These are phyloP conservation scores for Halichoerus grypus DNA, from an alignment of 2,113 vertebrate genomes.

Conservation along the genomic window DNA sequence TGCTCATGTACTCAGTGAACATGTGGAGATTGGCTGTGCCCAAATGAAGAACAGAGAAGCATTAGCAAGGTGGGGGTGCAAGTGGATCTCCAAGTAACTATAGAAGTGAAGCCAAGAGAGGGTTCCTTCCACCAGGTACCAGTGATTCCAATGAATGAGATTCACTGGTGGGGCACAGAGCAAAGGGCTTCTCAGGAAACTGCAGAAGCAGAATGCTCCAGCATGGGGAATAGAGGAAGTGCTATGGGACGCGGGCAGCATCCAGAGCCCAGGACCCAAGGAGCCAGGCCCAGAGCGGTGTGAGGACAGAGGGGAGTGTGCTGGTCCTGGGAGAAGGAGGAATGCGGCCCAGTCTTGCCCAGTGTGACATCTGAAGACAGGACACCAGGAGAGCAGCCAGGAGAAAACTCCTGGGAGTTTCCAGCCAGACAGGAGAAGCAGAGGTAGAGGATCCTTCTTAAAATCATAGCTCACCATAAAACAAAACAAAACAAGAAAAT, in stretches of 20 bases:
- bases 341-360: neutral
- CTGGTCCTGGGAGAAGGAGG: neutral
- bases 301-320: neutral
- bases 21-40: neutral
- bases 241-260: neutral
- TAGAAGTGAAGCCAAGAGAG: neutral
- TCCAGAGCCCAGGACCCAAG: neutral
- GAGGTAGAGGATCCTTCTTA: neutral
- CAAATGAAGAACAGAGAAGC: neutral
- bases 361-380: neutral
- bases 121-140: neutral
- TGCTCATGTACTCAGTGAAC: neutral
- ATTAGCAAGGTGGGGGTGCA: neutral
- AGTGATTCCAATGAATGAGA: neutral
- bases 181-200: neutral
- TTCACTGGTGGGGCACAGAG: neutral
- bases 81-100: neutral
- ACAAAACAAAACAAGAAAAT: neutral
- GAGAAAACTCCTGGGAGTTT: neutral
- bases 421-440: neutral
- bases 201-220: neutral
- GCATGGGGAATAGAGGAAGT: neutral
- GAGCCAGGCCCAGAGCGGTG: neutral
- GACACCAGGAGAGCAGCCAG: neutral
- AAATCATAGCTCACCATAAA: neutral